Conservation (phyloP, 1,140 invertebrate genomes). For the Neodiprion fabricii region DNA sequence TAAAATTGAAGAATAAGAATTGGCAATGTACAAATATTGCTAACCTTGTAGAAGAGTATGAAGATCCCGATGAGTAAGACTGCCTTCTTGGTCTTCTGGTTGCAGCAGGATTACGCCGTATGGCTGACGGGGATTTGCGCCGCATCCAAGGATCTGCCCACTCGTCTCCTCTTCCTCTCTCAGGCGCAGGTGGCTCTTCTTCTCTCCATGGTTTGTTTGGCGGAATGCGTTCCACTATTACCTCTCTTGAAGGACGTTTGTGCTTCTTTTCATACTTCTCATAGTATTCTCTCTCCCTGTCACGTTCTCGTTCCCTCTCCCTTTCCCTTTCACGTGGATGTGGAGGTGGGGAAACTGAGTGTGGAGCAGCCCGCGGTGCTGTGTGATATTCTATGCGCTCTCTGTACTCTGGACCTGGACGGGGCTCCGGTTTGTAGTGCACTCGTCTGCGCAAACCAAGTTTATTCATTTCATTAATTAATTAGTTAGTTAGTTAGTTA, state of each 20-base stretch:
- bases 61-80: slow-evolving; percentile 79
- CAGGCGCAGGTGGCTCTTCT: slow-evolving; percentile 49
- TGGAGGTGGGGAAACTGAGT: slow-evolving; percentile 51
- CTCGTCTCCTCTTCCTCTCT: slow-evolving; percentile 75
- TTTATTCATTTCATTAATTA: not conserved
- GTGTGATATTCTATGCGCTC: slow-evolving; percentile 56
- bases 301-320: slow-evolving; percentile 47
- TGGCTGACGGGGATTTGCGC: slow-evolving; percentile 69
- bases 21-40: not conserved
- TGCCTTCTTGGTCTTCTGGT: slow-evolving; percentile 62
- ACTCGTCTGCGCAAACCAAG: slow-evolving; percentile 42
- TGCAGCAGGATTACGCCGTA: slow-evolving; percentile 60
- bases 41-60: slow-evolving; percentile 76
- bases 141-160: slow-evolving; percentile 95
- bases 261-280: slow-evolving; percentile 64
- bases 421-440: slow-evolving; percentile 53
- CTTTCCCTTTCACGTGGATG: slow-evolving; percentile 53
- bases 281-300: slow-evolving; percentile 54
- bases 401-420: slow-evolving; percentile 49
- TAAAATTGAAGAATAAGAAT: too few relatives aligned
- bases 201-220: slow-evolving; percentile 59
- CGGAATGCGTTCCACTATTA: slow-evolving; percentile 78
- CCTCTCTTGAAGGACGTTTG: slow-evolving; percentile 74
- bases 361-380: slow-evolving; percentile 43
- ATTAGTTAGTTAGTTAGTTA: too few relatives aligned